A percentile compares a stretch with the other conserved stretches of the same genome.
These are phyloP conservation scores for Anser brachyrhynchus DNA, from an alignment of 2,113 vertebrate species.

Conservation along the genomic window DNA sequence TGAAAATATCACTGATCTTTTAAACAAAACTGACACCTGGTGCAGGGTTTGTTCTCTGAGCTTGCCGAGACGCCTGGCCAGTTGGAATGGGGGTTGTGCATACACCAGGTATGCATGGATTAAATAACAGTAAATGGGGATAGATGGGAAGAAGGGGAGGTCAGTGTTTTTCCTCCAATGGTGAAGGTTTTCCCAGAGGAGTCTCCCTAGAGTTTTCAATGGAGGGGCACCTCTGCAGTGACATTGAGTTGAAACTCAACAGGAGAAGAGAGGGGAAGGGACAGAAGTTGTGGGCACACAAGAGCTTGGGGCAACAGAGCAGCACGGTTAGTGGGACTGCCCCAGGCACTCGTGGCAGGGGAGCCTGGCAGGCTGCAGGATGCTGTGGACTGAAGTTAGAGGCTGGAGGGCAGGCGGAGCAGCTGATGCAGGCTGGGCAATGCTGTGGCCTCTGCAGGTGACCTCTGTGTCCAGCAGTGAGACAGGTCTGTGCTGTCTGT, in stretches of 20 bases:
- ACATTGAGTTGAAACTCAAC: neutral
- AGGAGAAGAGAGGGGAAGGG: neutral
- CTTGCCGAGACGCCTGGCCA: neutral
- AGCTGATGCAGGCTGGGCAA: neutral
- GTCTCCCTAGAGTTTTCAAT: accelerated
- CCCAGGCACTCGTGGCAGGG: neutral
- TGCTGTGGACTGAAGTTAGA: accelerated
- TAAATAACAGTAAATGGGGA: neutral
- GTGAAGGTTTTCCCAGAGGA: neutral
- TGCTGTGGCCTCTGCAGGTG: neutral
- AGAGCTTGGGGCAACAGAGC: neutral
- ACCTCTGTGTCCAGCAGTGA: neutral
- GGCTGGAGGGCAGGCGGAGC: neutral
- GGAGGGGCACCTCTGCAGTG: neutral
- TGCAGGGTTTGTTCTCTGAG: neutral
- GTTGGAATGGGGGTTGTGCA: accelerated
- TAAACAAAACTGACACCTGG: neutral
- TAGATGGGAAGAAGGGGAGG: neutral
- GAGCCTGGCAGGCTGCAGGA: neutral
- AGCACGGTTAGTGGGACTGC: accelerated
- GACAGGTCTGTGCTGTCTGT: neutral
- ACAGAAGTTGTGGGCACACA: neutral
- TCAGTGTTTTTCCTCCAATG: neutral
- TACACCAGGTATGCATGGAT: neutral
- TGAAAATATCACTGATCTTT: slow-evolving; percentile 34